Evolutionary conservation across 2,113 vertebrate species (phyloP), one percentile per base, ranked within the genome.

Genomic region (Chlorodrepanis virens): DNA sequence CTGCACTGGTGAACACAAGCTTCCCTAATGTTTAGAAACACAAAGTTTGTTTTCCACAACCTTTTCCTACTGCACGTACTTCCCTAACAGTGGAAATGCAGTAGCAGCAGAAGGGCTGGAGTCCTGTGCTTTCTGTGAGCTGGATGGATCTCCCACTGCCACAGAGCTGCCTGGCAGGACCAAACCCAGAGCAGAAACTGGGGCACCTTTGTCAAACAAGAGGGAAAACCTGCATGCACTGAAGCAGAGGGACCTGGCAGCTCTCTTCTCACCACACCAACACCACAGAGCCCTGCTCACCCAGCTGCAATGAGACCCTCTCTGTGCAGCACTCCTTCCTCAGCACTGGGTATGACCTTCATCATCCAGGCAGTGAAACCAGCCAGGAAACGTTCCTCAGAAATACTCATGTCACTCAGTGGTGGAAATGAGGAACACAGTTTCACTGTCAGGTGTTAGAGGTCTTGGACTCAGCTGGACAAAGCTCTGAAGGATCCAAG

Each of bases 91-190:
- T 9, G 12, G 37, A 14, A 42, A 54, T 19, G 5, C 10, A 50
- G 5, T 17, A 8, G 8, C 50, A 89, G 16, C 47, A 68, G 82
- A 83, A 50, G 14, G 39, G 53, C 31, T 25, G 29, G 37, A 59
- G 45, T 28, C 27, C 63, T 76, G 40, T 3, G 12, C 33, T 60
- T 14, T 2, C 5, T 0, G 10, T 0, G 5, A 47, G 59, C 5
- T 47, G 53, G 27, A 10, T 50, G 28, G 47, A 50, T 45, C 49
- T 33, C 76, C 50, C 29, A 0, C 16, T 7, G 20, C 64, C 74
- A 6, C 6, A 12, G 21, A 77, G 78, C 61, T 49, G 29, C 1
- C 27, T 0, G 44, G 42, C 22, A n/a, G 54, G 6, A 39, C 4
- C 57, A 57, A 75, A 45, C n/a, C 70, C 76, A n/a, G n/a, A 53